Evolutionary conservation across 1,140 invertebrate genomes (phyloP).

Genomic region (Cheumatopsyche charites): DNA sequence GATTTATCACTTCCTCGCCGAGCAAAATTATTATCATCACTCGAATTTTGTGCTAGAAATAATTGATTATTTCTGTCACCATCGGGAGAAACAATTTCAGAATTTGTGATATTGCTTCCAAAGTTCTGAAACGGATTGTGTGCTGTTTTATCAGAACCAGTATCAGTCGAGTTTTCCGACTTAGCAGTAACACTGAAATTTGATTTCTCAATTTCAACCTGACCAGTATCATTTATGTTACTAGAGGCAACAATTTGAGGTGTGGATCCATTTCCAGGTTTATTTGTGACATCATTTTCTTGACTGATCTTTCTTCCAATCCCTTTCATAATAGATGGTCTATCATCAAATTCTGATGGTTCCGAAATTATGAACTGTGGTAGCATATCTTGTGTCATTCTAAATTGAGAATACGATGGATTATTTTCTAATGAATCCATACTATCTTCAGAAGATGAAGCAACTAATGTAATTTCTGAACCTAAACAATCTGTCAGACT

Average conservation of each 20-base stretch:
- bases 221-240: neutral
- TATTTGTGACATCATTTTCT: slow-evolving; percentile 58
- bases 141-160: slow-evolving; percentile 1
- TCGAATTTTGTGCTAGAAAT: slow-evolving; percentile 48
- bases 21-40: slow-evolving; percentile 53
- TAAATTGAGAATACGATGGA: slow-evolving; percentile 53
- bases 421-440: slow-evolving; percentile 65
- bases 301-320: slow-evolving; percentile 72
- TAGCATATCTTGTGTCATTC: slow-evolving; percentile 49
- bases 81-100: slow-evolving; percentile 41
- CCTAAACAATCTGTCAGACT: slow-evolving; percentile 88
- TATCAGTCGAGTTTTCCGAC: slow-evolving; percentile 23
- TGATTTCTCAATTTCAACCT: neutral
- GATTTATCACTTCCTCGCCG: slow-evolving; percentile 65
- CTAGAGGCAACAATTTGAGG: neutral
- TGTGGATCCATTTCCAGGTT: slow-evolving; percentile 25
- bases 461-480: slow-evolving; percentile 79
- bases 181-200: neutral
- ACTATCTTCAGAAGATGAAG: slow-evolving; percentile 71
- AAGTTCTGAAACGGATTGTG: slow-evolving; percentile 43
- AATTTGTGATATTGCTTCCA: slow-evolving; percentile 17
- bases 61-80: slow-evolving; percentile 53
- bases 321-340: slow-evolving; percentile 79
- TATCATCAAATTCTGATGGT: slow-evolving; percentile 75
- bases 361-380: slow-evolving; percentile 74